Percentiles rank a stretch among this genome's conserved stretches.
These are phyloP conservation scores for Varanus salvator DNA, from an alignment of 2,113 vertebrate genomes.

Conservation along the genomic window DNA sequence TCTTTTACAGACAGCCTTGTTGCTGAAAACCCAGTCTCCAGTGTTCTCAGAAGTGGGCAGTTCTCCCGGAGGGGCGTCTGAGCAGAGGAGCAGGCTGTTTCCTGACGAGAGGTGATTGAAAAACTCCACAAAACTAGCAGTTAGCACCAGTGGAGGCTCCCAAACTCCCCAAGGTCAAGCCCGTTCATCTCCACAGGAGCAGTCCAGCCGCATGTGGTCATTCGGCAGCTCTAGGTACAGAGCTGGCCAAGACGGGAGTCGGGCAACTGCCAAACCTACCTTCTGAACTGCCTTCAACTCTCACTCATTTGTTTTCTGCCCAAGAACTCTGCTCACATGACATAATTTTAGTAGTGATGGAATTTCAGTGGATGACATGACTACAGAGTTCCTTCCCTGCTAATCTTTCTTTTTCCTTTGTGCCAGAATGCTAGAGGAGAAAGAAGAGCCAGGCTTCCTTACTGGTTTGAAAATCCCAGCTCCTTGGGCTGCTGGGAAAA, in stretches of 20 bases:
- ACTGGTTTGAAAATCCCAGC: conserved; percentile 98
- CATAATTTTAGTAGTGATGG: too few relatives aligned
- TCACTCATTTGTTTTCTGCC: not conserved
- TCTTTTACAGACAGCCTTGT: conserved; percentile 89
- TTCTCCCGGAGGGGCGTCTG: conserved; percentile 76
- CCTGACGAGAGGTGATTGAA: conserved; percentile 82
- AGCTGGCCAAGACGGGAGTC: not conserved
- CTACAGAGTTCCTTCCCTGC: not conserved
- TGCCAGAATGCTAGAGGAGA: conserved; percentile 93
- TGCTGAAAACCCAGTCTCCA: conserved; percentile 94
- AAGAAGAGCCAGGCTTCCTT: conserved; percentile 96
- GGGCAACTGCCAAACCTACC: not conserved
- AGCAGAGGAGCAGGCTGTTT: conserved; percentile 83
- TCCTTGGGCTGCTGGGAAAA: conserved; percentile 98
- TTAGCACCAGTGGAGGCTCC: not conserved
- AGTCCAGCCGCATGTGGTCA: too few relatives aligned
- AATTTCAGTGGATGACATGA: not conserved
- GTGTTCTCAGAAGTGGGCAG: conserved; percentile 86
- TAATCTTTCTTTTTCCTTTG: conserved; percentile 10
- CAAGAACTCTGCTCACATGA: not conserved
- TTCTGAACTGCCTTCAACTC: not conserved
- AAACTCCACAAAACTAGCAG: not conserved
- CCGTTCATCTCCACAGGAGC: not conserved
- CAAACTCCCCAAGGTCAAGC: not conserved
- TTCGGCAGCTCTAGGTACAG: too few relatives aligned